These are phyloP conservation scores for Leucoraja ocellata DNA, from an alignment of 2,797 vertebrate species.

Conservation along the genomic window DNA sequence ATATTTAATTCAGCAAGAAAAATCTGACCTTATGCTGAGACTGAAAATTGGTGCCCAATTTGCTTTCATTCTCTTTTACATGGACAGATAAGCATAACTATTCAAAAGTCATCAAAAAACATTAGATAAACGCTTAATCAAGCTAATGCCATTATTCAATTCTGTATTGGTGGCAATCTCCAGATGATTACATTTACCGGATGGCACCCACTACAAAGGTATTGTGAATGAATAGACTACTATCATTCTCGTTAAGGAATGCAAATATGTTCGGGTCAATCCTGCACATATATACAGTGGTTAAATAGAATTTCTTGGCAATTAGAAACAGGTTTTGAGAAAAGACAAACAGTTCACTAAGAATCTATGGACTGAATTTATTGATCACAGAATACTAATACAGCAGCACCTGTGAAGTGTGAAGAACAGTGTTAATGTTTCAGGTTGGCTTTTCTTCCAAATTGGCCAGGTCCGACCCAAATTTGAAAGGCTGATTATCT, in stretches of 20 bases:
- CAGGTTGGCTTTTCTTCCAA: too few relatives aligned
- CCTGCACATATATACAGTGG: background rate
- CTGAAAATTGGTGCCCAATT: background rate
- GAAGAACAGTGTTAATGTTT: too few relatives aligned
- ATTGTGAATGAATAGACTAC: background rate
- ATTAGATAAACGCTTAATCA: too few relatives aligned
- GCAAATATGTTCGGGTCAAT: background rate
- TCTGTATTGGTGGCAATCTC: too few relatives aligned
- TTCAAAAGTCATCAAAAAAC: background rate
- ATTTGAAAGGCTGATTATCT: too few relatives aligned
- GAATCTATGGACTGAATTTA: background rate
- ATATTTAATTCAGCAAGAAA: background rate
- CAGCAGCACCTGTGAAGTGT: too few relatives aligned
- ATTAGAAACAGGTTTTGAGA: background rate
- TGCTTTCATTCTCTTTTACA: background rate
- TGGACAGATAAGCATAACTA: too few relatives aligned
- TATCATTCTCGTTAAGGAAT: background rate
- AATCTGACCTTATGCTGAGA: too few relatives aligned
- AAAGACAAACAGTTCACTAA: background rate
- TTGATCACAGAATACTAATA: background rate
- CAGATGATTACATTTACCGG: background rate
- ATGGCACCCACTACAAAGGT: background rate
- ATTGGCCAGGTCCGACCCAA: too few relatives aligned
- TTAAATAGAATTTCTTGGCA: background rate
- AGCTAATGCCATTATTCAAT: too few relatives aligned